phyloP scores from a whole-genome alignment of 2,113 vertebrate species.

The Chlorodrepanis virens region DNA sequence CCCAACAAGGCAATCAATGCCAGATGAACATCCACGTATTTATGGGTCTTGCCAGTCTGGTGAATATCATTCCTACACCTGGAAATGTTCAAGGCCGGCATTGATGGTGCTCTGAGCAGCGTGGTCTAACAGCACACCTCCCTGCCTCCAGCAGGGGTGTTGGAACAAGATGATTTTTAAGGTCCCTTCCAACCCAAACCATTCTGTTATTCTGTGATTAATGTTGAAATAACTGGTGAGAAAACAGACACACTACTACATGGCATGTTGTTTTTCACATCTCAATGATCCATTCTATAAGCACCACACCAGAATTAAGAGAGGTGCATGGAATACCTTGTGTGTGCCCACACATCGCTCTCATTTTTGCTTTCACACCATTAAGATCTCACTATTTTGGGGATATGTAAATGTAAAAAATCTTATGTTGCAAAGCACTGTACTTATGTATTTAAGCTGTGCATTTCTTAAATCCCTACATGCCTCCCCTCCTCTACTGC shows the following conservation, averaged over 20 bases:
- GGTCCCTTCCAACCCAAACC: not conserved
- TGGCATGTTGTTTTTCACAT: not conserved
- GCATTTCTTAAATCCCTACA: not conserved
- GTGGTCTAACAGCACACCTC: not conserved
- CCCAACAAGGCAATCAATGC: not conserved
- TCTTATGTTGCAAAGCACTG: not conserved
- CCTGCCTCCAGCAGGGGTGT: not conserved
- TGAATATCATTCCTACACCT: rapidly evolving
- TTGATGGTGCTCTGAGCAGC: not conserved
- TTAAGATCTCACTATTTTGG: not conserved
- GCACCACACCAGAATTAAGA: not conserved
- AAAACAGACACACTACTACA: not conserved
- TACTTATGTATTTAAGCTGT: not conserved
- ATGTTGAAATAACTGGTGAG: not conserved
- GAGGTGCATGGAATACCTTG: not conserved
- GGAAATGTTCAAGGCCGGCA: not conserved
- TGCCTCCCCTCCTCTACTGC: not conserved
- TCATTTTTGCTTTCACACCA: not conserved
- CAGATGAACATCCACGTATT: rapidly evolving
- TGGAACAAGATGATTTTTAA: not conserved
- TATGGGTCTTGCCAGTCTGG: not conserved
- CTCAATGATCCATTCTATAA: not conserved
- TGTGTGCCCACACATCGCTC: not conserved
- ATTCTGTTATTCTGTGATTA: not conserved
- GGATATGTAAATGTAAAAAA: not conserved